phyloP scores from a whole-genome alignment of 2,113 vertebrate species.

The Varanus salvator region DNA sequence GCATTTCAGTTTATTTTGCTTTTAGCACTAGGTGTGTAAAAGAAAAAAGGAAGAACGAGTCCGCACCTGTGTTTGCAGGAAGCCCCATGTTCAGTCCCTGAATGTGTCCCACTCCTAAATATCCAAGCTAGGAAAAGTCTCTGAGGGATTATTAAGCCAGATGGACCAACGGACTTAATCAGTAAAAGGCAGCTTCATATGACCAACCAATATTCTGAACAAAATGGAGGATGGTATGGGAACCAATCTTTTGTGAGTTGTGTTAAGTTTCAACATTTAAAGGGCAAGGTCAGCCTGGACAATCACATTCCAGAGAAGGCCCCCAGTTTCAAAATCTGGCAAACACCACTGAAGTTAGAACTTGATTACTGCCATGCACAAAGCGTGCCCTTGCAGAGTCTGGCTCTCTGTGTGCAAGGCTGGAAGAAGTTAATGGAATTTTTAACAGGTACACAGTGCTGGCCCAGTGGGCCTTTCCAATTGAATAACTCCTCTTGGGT shows the following conservation, averaged over 20 bases:
- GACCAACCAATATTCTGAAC: neutral
- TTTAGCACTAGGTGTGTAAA: neutral
- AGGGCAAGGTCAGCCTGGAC: conserved; percentile 11
- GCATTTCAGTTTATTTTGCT: neutral
- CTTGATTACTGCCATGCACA: conserved; percentile 1
- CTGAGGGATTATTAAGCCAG: neutral
- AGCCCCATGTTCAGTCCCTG: neutral
- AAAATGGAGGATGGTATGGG: neutral
- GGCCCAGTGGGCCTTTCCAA: neutral
- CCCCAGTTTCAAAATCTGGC: neutral
- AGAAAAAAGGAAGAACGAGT: neutral
- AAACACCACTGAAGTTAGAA: neutral
- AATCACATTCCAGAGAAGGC: conserved; percentile 38
- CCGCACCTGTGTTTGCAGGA: neutral
- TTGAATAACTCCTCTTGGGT: neutral
- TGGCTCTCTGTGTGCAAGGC: conserved; percentile 1
- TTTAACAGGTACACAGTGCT: neutral
- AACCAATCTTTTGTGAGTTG: neutral
- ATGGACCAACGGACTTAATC: neutral
- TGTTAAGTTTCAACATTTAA: rapidly evolving
- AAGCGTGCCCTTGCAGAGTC: neutral
- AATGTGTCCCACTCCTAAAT: too few species aligned
- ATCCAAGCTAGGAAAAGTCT: neutral
- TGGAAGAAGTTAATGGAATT: neutral
- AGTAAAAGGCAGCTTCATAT: conserved; percentile 4